These are phyloP conservation scores for Ovis aries DNA, from an alignment of 2,113 vertebrate genomes.

Conservation along the genomic window ARS-UI_Ramb_v3.0 NC_056064.1:16778001-16778500, in stretches of 20 bases:
- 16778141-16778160: not conserved
- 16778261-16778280: conserved; percentile 60
- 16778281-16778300: conserved; percentile 62
- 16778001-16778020: not conserved
- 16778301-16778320: not conserved
- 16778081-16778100: not conserved
- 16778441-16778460: conserved; percentile 39
- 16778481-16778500: conserved; percentile 56
- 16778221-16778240: not conserved
- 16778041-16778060: not conserved
- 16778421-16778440: conserved; percentile 47
- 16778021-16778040: not conserved
- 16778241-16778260: conserved; percentile 77
- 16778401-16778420: conserved; percentile 69
- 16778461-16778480: conserved; percentile 54
- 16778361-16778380: conserved; percentile 10
- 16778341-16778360: conserved; percentile 18
- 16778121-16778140: not conserved
- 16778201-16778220: not conserved
- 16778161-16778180: not conserved
- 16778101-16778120: not conserved
- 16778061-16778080: not conserved
- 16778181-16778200: not conserved
- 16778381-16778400: conserved; percentile 60
- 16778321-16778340: not conserved